Evolutionary conservation across 2,797 vertebrate species (phyloP).

Genomic region (Novumbra hubbsi): DNA sequence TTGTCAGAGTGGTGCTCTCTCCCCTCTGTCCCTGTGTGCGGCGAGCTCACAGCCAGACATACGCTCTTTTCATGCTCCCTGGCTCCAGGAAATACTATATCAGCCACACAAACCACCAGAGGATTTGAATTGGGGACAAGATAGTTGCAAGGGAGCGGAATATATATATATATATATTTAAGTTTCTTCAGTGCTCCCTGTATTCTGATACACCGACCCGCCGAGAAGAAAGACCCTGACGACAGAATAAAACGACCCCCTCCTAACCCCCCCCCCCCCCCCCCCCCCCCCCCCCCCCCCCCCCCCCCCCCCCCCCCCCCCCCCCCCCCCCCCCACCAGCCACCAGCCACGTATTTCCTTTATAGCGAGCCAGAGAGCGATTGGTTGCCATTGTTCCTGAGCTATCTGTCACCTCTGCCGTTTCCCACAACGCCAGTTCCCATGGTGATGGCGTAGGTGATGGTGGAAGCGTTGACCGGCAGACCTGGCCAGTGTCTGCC

Average conservation of each 20-base stretch:
- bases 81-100: conserved; percentile 74
- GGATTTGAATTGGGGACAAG: conserved; percentile 68
- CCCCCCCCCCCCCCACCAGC: conserved; percentile 29
- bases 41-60: conserved; percentile 48
- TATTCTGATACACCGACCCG: conserved; percentile 62
- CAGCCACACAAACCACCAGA: conserved; percentile 69
- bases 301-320: conserved; percentile 26
- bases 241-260: conserved; percentile 49
- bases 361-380: conserved; percentile 41
- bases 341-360: conserved; percentile 53
- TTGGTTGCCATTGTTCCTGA: conserved; percentile 46
- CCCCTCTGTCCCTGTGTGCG: conserved; percentile 20
- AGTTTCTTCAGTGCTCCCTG: conserved; percentile 55
- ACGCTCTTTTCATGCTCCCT: conserved; percentile 71
- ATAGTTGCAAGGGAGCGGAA: conserved; percentile 60
- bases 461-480: conserved; percentile 41
- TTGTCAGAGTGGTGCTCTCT: conserved; percentile 44
- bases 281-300: conserved; percentile 29
- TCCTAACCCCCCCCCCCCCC: conserved; percentile 29
- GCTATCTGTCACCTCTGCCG: conserved; percentile 42
- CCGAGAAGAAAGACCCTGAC: conserved; percentile 53
- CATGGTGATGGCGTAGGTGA: conserved; percentile 40
- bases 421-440: conserved; percentile 22
- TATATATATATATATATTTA: conserved; percentile 50
- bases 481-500: conserved; percentile 69